phyloP scores from a whole-genome alignment of 2,113 vertebrate species.

The Colinus virginianus region DNA sequence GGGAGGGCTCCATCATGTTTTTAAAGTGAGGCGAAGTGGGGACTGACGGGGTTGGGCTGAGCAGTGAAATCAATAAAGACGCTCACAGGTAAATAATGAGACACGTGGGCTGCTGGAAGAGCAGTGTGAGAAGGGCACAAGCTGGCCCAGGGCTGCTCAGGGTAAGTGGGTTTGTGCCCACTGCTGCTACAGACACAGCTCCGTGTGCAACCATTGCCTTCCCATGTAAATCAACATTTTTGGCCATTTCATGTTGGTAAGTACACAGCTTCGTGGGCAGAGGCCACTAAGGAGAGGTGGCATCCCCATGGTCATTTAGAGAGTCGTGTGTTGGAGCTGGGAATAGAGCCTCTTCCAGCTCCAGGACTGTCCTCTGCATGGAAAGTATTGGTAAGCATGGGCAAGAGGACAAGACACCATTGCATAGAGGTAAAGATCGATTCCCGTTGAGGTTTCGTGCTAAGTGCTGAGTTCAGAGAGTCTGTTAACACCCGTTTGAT shows the following conservation, averaged over 20 bases:
- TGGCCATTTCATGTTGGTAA: fast-evolving
- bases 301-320: fast-evolving
- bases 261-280: fast-evolving
- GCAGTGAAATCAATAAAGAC: background rate
- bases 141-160: background rate
- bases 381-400: background rate
- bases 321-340: background rate
- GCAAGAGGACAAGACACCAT: background rate
- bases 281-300: background rate
- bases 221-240: background rate
- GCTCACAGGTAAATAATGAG: background rate
- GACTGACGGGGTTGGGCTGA: background rate
- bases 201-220: fast-evolving
- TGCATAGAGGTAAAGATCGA: background rate
- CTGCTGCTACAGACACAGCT: background rate
- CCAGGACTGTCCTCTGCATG: background rate
- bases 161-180: background rate
- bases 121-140: background rate
- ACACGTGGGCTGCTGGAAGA: background rate
- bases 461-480: background rate
- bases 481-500: background rate
- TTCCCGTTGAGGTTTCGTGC: background rate
- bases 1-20: background rate
- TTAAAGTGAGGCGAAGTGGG: background rate
- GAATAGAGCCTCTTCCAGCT: background rate